These are phyloP conservation scores for Drosophila suboccidentalis DNA, from an alignment of 2,888 invertebrate species.

Conservation along the genomic window DNA sequence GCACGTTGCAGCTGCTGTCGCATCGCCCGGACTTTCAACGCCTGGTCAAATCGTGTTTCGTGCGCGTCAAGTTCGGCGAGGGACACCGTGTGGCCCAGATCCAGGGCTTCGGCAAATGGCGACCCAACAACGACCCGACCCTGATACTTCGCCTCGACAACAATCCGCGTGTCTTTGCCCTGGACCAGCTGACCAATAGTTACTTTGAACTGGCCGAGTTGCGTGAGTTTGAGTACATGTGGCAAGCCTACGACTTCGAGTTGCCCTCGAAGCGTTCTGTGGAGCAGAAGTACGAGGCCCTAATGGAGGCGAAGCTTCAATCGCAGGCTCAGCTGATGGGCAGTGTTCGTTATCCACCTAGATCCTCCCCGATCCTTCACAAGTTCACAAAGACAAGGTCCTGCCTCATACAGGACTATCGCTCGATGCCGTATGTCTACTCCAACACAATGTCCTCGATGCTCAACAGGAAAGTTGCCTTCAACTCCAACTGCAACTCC, in stretches of 20 bases:
- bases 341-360: background rate
- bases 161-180: constrained; percentile 14
- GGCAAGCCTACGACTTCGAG: constrained; percentile 28
- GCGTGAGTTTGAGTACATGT: constrained; percentile 27
- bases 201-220: constrained; percentile 34
- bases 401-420: background rate
- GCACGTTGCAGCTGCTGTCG: constrained; percentile 20
- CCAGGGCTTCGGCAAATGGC: constrained; percentile 26
- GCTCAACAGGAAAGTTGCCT: background rate
- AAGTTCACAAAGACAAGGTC: background rate
- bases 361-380: background rate
- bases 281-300: constrained; percentile 30
- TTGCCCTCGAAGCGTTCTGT: constrained; percentile 31
- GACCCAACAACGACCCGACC: background rate
- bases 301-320: constrained; percentile 14
- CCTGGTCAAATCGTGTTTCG: constrained; percentile 39
- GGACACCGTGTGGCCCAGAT: constrained; percentile 41
- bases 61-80: constrained; percentile 22
- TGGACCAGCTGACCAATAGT: constrained; percentile 31
- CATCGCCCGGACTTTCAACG: constrained; percentile 32
- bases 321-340: background rate
- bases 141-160: constrained; percentile 38
- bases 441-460: background rate
- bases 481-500: background rate
- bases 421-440: background rate